Percentiles rank a stretch among this genome's conserved stretches.
phyloP scores from a whole-genome alignment of 2,888 invertebrate species.

The Drosophila aldrichi region DNA sequence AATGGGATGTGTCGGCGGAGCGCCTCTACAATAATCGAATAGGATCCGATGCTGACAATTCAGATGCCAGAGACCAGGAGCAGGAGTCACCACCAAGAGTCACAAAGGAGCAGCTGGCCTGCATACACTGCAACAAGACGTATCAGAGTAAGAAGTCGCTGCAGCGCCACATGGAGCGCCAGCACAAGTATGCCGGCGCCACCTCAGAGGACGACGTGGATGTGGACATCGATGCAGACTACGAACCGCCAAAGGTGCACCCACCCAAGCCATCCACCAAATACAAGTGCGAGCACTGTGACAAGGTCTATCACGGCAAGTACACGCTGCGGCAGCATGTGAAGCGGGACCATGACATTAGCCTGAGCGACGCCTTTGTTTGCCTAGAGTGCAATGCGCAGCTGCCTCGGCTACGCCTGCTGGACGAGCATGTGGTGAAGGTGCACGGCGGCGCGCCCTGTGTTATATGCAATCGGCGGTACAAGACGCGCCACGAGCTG shows the following conservation, averaged over 20 bases:
- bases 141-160: constrained; percentile 57
- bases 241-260: constrained; percentile 40
- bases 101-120: constrained; percentile 29
- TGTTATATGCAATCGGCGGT: constrained; percentile 65
- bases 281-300: constrained; percentile 70
- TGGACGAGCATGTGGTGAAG: constrained; percentile 63
- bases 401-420: constrained; percentile 61
- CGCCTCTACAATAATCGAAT: constrained; percentile 45
- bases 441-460: constrained; percentile 70
- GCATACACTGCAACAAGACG: constrained; percentile 49
- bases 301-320: constrained; percentile 61
- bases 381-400: constrained; percentile 60
- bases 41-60: constrained; percentile 30
- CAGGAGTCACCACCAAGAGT: background rate
- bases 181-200: constrained; percentile 41
- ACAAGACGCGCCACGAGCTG: constrained; percentile 72
- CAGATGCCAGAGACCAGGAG: constrained; percentile 2
- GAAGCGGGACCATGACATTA: constrained; percentile 59
- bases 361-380: constrained; percentile 37
- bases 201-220: constrained; percentile 26
- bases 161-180: constrained; percentile 55
- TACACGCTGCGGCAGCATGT: constrained; percentile 62
- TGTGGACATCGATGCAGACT: constrained; percentile 35
- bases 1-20: constrained; percentile 46
- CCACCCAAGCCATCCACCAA: constrained; percentile 9